Base-by-base conservation (phyloP, 2,113 vertebrate genomes). In the Chamaea fasciata region DNA sequence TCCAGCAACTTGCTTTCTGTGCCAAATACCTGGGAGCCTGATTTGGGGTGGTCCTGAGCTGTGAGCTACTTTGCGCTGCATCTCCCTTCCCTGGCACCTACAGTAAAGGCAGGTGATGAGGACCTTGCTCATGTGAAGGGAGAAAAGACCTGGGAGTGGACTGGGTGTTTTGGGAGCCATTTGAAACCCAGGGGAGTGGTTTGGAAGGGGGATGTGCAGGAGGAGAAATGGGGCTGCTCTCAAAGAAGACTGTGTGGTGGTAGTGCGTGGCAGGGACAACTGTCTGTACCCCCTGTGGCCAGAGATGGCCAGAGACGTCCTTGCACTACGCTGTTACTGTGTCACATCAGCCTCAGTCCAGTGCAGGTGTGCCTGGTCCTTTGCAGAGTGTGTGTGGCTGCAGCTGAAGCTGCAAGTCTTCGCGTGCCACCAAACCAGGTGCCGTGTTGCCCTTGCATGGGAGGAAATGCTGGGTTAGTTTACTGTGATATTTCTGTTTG, bases 391-490 rank as follows among this genome's bases (percentile, higher is more conserved):
- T 2, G 7, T 37, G 68, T 68, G 53, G 59, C 46, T 60, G n/a
- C n/a, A 44, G 75, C 74, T 1, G 1, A n/a, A 85, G 83, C 60
- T 1, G 0, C 47, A 26, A 22, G 28, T 5, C 37, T 62, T 39
- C 1, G 17, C 1, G 1, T 28, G 39, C 28, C 5, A 1, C 33
- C 0, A 0, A 8, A 7, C 41, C 3, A 6, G 26, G n/a, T 14
- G 22, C 44, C 0, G 2, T 3, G 49, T 15, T 80, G 47, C 75
- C 22, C 53, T 7, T 57, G 28, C 2, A 1, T 27, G 3, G 37
- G 35, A 69, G 73, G 89, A 94, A 87, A 7, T 2, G 1, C 42
- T 30, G 69, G 13, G 49, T 41, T 68, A 28, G n/a, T n/a, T 81
- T 1, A 16, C 64, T 7, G n/a, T 1, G 1, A 1, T n/a, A 14